Base-by-base conservation (phyloP, 2,113 vertebrate genomes). In the Saccopteryx leptura region DNA sequence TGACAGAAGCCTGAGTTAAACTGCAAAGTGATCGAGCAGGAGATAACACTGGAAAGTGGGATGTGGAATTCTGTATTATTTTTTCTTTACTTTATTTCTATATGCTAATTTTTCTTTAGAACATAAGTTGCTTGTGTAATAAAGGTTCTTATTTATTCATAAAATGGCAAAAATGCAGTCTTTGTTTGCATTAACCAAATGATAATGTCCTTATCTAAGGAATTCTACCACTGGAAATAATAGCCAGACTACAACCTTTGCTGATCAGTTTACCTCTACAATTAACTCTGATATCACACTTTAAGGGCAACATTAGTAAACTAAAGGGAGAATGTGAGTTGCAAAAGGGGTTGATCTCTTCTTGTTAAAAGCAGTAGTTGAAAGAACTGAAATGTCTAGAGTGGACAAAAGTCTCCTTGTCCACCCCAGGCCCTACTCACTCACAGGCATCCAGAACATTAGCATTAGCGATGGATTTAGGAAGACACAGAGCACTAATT, bases 381-480 rank as follows among this genome's bases (percentile, higher is more conserved):
- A 82, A 68, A 69, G 21, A 82, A 71, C 11, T 58, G 72, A 72
- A 85, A 79, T 58, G 19, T 33, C 6, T 21, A 65, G 14, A 9
- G 24, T 82, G 54, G 7, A 63, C 19, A 60, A 11, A 15, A 66
- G 18, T 60, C 18, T 83, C 72, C 28, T 71, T 56, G 0, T 33
- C 93, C 0, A 0, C 68, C 33, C 89, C 86, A 3, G 83, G 68
- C 23, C 69, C 95, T 4, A 3, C 50, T 58, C 50, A 7, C 4
- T 78, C 82, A 84, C n/a, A 54, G 23, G 24, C n/a, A 46, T 31
- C 24, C 14, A 3, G 66, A 9, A 97, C 98, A 0, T 99, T 96
- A 98, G 66, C 93, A 99, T 99, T 0, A 97, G 98, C 2, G 92
- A 97, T 1, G 94, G 97, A 61, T 97, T 91, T 80, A 96, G 0